These are phyloP conservation scores for Odocoileus hemionus DNA, from an alignment of 2,113 vertebrate species.

Conservation along the genomic window DNA sequence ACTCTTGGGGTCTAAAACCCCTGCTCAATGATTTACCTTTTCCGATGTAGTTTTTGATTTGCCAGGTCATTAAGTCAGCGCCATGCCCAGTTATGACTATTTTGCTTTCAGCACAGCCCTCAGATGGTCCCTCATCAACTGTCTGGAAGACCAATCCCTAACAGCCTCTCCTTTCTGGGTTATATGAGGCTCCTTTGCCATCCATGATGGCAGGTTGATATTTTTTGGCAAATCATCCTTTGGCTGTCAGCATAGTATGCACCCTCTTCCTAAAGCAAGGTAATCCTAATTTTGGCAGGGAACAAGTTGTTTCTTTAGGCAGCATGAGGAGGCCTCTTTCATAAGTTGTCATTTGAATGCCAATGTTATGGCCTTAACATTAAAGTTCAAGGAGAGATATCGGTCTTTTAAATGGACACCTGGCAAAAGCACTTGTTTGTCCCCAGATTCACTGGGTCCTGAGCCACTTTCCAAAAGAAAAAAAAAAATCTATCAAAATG, in stretches of 20 bases:
- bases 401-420: conserved; percentile 3
- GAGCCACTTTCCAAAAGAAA: neutral
- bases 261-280: conserved; percentile 31
- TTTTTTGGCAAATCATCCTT: neutral
- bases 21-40: neutral
- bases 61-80: neutral
- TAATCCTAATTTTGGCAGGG: conserved; percentile 44
- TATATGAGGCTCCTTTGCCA: neutral
- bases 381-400: conserved; percentile 1
- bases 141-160: neutral
- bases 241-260: neutral
- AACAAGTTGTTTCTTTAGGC: neutral
- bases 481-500: neutral
- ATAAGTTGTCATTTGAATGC: neutral
- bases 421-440: conserved; percentile 17
- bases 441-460: neutral
- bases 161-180: neutral
- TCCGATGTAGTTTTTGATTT: neutral
- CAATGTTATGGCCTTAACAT: neutral
- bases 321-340: conserved; percentile 15
- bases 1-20: neutral
- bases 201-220: neutral
- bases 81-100: neutral
- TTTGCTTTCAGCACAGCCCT: neutral
- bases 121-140: neutral